Evolutionary conservation across 2,113 vertebrate species (phyloP), one percentile per base, ranked within the genome.

Genomic region (Micromys minutus): DNA sequence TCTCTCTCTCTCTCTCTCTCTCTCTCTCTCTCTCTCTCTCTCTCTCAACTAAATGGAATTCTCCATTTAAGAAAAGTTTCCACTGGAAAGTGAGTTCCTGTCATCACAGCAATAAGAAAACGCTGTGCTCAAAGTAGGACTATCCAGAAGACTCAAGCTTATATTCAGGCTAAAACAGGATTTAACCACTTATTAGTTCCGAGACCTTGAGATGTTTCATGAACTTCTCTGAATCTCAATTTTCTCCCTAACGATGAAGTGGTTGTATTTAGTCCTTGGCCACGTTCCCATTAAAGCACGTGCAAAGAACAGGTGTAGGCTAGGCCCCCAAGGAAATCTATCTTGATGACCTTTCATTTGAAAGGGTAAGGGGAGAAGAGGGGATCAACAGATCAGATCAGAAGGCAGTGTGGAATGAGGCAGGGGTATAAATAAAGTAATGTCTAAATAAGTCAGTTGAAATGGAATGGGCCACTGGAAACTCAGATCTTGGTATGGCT

Each of bases 351-450:
- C 95, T 97, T 97, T 97, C 85, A 95, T 97, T 91, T 97, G 91
- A 96, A 97, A 92, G 91, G 83, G 81, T 85, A 77, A 97, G 91
- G 93, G 95, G 94, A 94, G 96, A 88, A 88, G 69, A 97, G 81
- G 67, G 96, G 96, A 97, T 97, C 91, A 97, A 93, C 95, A 97
- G 94, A 96, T 93, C 95, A 96, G 90, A 97, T 95, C 94, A 97
- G 96, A 97, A 97, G 93, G 86, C 95, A 92, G 81, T 36, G 86
- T 92, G 94, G 96, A 97, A 97, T 97, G 96, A 97, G 93, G 89
- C 91, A 92, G 91, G 93, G 94, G 96, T 97, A 96, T 97, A 97
- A 97, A 97, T 97, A 97, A 97, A 95, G 91, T 93, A 90, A 95
- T 97, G 94, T 74, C 81, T 94, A 95, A 95, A 94, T 94, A 77